These are phyloP conservation scores for Nemurella pictetii DNA, from an alignment of 2,888 invertebrate species.

Conservation along the genomic window DNA sequence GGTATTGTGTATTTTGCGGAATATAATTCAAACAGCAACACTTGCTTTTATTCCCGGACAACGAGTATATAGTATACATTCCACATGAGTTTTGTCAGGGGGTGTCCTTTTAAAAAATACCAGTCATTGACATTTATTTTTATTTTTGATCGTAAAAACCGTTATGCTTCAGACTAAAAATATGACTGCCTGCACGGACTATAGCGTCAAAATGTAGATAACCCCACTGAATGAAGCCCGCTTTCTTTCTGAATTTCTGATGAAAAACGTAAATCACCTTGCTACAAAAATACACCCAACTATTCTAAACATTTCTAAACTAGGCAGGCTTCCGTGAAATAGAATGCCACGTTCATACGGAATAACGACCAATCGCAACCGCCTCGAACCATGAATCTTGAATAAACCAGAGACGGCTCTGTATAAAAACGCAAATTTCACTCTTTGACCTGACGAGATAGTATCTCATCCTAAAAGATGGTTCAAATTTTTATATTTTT, in stretches of 20 bases:
- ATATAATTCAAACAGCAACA: too few relatives aligned
- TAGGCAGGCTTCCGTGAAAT: not conserved
- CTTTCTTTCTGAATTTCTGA: not conserved
- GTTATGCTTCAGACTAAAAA: not conserved
- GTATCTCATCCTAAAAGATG: conserved; percentile 9
- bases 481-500: not conserved
- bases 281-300: not conserved
- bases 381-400: not conserved
- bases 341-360: not conserved
- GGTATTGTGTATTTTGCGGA: too few relatives aligned
- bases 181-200: not conserved
- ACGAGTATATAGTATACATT: too few relatives aligned
- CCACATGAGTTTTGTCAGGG: too few relatives aligned
- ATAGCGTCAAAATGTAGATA: not conserved
- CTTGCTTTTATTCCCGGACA: too few relatives aligned
- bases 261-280: not conserved
- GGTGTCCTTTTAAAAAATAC: not conserved
- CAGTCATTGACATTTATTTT: not conserved
- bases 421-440: conserved; percentile 10
- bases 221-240: not conserved
- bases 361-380: not conserved
- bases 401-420: not conserved
- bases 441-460: conserved; percentile 4
- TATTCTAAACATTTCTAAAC: not conserved
- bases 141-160: not conserved